Evolutionary conservation across 2,113 vertebrate genomes (phyloP), one percentile per base, ranked within the genome.

Genomic region (Ranitomeya imitator): DNA sequence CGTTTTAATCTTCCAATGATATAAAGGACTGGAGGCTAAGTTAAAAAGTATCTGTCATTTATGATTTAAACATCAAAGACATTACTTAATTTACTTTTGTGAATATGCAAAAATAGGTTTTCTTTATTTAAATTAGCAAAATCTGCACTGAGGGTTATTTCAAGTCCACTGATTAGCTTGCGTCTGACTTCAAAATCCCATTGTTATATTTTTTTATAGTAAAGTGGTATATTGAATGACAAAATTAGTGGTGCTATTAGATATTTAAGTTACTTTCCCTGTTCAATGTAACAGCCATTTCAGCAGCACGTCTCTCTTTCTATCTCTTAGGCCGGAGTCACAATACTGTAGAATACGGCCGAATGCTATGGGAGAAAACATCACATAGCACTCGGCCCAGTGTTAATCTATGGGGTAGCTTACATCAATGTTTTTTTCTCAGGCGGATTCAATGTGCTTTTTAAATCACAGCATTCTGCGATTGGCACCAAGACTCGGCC

Each of bases 51-150:
- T 88, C 86, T 88, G 86, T 88, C 86, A 88, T 19, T 88, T 67
- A 88, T 74, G 65, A 88, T 88, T 88, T 88, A 82, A 81, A 88
- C 86, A 82, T 88, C 86, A 88, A 88, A 88, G 86, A 57, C 67
- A 61, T 4, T 45, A 80, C 57, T 88, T 31, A 82, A 88, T 81
- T 87, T 59, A 45, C 79, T 82, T 88, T 73, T 88, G 31, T 52
- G 86, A 60, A 52, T 88, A 82, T 88, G 54, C 79, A 82, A 69
- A 82, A 88, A 61, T 83, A 37, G 23, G 4, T 52, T 74, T 63
- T 13, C 54, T 31, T 74, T 71, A 71, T 82, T 82, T 26, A 80
- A 87, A 73, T 81, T 15, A 81, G 21, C 51, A 55, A 60, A 81
- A 73, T 73, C 14, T 67, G 51, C 26, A 59, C 16, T 71, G 71